phyloP scores from a whole-genome alignment of 2,888 invertebrate species.

The Catocala fraxini region DNA sequence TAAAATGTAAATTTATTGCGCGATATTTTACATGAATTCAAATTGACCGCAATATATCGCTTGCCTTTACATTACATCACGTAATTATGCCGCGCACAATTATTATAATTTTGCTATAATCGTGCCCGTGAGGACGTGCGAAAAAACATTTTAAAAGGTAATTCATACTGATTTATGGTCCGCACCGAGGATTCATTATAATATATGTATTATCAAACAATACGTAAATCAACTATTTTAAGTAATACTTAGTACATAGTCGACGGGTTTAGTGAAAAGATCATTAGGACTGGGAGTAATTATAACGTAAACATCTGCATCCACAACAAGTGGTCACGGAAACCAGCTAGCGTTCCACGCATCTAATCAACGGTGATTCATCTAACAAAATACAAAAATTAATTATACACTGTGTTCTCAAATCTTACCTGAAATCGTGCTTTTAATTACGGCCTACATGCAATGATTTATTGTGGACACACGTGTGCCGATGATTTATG shows the following conservation, averaged over 20 bases:
- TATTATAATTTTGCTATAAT: slow-evolving; percentile 87
- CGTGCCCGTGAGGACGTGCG: slow-evolving; percentile 83
- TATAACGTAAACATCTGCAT: slow-evolving; percentile 83
- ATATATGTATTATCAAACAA: slow-evolving; percentile 61
- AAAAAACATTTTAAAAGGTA: slow-evolving; percentile 81
- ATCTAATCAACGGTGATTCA: slow-evolving; percentile 85
- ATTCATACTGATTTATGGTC: slow-evolving; percentile 78
- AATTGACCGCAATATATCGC: slow-evolving; percentile 80
- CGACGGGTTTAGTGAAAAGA: slow-evolving; percentile 70
- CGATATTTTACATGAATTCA: slow-evolving; percentile 86
- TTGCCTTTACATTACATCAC: slow-evolving; percentile 80
- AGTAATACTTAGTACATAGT: slow-evolving; percentile 48
- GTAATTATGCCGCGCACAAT: slow-evolving; percentile 83
- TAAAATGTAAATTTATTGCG: slow-evolving; percentile 87
- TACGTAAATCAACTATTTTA: slow-evolving; percentile 54
- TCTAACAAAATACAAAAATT: slow-evolving; percentile 83
- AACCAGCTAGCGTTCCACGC: slow-evolving; percentile 63
- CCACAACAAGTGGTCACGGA: slow-evolving; percentile 69
- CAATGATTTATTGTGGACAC: slow-evolving; percentile 79
- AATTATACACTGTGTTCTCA: slow-evolving; percentile 81
- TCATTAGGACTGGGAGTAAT: slow-evolving; percentile 78
- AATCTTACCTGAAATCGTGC: slow-evolving; percentile 79
- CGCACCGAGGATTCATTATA: slow-evolving; percentile 67
- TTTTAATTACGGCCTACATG: slow-evolving; percentile 81
- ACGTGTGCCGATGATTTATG: slow-evolving; percentile 78